phyloP scores from a whole-genome alignment of 1,140 invertebrate species.

The Atta colombica region DNA sequence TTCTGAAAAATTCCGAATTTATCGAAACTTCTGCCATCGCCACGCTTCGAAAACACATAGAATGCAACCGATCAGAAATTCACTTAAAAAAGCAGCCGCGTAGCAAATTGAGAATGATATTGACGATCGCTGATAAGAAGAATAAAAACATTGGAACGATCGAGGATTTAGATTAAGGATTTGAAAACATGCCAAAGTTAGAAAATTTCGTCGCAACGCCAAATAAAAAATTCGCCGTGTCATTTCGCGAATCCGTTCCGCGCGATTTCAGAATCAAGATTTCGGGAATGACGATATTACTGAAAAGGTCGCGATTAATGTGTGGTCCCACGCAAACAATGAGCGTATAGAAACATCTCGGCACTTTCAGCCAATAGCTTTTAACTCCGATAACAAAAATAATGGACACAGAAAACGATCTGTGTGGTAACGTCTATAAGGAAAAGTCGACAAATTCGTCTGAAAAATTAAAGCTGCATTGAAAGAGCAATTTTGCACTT shows the following conservation, averaged over 20 bases:
- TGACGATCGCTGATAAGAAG: constrained; percentile 8
- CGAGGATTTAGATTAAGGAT: not conserved
- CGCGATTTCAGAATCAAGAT: constrained; percentile 22
- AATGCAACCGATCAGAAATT: constrained; percentile 46
- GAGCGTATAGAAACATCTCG: not conserved
- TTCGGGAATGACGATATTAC: not conserved
- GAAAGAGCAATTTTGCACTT: too few species aligned
- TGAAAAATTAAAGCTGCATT: constrained; percentile 10
- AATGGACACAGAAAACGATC: not conserved
- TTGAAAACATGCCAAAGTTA: constrained; percentile 44
- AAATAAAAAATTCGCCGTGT: constrained; percentile 25
- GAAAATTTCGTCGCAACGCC: constrained; percentile 7
- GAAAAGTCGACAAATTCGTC: constrained; percentile 28
- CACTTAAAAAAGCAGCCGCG: constrained; percentile 11
- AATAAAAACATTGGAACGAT: constrained; percentile 12
- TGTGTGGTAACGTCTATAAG: not conserved
- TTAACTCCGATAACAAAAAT: not conserved
- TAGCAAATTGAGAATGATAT: constrained; percentile 41
- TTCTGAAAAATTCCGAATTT: constrained; percentile 54
- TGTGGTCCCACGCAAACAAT: not conserved
- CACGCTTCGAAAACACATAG: constrained; percentile 28
- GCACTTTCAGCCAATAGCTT: not conserved
- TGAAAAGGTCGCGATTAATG: constrained; percentile 8
- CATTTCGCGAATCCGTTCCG: constrained; percentile 27
- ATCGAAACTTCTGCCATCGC: constrained; percentile 49